These are phyloP conservation scores for Paramormyrops kingsleyae DNA, from an alignment of 2,113 vertebrate species.

Conservation along the genomic window DNA sequence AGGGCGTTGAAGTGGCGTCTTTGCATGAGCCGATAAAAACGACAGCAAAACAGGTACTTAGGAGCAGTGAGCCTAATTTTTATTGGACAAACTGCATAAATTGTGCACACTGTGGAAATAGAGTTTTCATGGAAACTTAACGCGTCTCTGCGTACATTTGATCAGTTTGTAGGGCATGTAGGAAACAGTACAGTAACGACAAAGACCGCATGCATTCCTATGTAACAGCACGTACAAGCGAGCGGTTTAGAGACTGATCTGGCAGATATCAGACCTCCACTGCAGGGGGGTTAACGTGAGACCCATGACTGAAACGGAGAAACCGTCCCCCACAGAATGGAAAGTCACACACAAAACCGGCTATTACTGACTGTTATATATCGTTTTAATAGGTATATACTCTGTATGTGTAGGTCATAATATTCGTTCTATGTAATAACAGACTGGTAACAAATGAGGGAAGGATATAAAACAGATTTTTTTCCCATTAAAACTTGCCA, in stretches of 20 bases:
- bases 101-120: not conserved
- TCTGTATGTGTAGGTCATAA: not conserved
- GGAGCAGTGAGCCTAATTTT: not conserved
- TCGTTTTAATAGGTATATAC: not conserved
- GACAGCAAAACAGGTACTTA: not conserved
- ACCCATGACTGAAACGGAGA: not conserved
- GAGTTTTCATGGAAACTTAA: not conserved
- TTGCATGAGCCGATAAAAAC: not conserved
- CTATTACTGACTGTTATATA: not conserved
- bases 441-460: not conserved
- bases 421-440: not conserved
- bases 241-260: not conserved
- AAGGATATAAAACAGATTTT: not conserved
- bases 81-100: not conserved
- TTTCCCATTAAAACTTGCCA: not conserved
- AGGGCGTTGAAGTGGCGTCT: not conserved
- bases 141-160: not conserved
- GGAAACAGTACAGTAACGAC: not conserved
- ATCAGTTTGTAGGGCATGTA: not conserved
- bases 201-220: not conserved
- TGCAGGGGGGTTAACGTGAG: not conserved
- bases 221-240: not conserved
- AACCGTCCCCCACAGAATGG: not conserved
- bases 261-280: not conserved
- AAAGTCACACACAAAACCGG: not conserved